These are phyloP conservation scores for Clarias platycephalus DNA, from an alignment of 2,797 vertebrate species.

Conservation along the genomic window DNA sequence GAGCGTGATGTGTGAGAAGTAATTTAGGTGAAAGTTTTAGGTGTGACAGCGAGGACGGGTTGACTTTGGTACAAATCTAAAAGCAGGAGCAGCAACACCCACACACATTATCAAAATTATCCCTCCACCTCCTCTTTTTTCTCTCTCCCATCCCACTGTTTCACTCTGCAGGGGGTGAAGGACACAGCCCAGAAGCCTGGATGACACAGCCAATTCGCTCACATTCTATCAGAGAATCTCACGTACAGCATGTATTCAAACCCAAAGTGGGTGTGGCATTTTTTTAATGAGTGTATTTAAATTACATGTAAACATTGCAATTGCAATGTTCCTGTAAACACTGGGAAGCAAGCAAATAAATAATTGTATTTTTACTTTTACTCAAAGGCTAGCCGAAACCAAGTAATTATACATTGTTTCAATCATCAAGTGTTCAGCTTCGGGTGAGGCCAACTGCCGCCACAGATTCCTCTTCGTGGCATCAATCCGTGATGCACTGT, in stretches of 20 bases:
- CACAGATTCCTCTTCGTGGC: too few relatives aligned
- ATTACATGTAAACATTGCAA: neutral
- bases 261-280: neutral
- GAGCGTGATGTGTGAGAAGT: conserved; percentile 27
- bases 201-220: conserved; percentile 15
- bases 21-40: conserved; percentile 29
- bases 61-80: conserved; percentile 28
- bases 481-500: too few relatives aligned
- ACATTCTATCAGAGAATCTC: conserved; percentile 15
- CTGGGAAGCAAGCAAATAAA: too few relatives aligned
- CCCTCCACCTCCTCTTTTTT: conserved; percentile 12
- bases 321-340: too few relatives aligned
- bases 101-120: conserved; percentile 30
- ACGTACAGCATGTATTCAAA: neutral
- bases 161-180: conserved; percentile 22
- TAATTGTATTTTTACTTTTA: too few relatives aligned
- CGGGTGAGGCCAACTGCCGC: too few relatives aligned
- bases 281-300: neutral
- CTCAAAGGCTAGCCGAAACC: too few relatives aligned
- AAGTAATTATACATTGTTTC: too few relatives aligned
- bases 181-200: conserved; percentile 21
- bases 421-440: too few relatives aligned
- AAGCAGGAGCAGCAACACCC: neutral
- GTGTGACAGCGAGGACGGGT: conserved; percentile 18
- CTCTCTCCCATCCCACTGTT: conserved; percentile 2